Evolutionary conservation across 2,113 vertebrate species (phyloP), one percentile per base, ranked within the genome.

Genomic region (Gobio gobio): DNA sequence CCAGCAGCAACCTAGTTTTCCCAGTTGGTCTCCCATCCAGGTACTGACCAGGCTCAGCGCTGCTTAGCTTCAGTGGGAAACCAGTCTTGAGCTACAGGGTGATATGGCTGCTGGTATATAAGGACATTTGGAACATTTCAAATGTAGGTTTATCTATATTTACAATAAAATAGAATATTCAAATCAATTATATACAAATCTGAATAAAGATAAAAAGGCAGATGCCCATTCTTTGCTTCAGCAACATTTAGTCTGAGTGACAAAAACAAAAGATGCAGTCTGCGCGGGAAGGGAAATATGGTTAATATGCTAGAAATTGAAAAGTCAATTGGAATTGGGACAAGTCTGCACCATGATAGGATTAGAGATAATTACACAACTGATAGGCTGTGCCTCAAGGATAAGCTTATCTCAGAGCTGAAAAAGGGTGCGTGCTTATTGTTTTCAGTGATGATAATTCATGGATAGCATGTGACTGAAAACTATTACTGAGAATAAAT

Each of bases 301-400:
- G 56, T 61, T 78, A 59, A 78, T 14, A 45, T 59, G 54, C 33
- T 78, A 77, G 36, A 78, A 40, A 78, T 24, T 78, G 54, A 43
- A 78, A 77, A 73, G 49, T 56, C 49, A 77, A 56, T 20, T 54
- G 26, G 49, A 77, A 77, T 56, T 12, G 29, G 16, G 20, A 40
- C n/a, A n/a, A n/a, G 76, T 22, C 29, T n/a, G 54, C 59, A 43
- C 20, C 29, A 36, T 26, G 13, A 24, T 49, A 51, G 51, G 54
- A 58, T 78, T 59, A 58, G 20, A 78, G 29, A 8, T 36, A 36
- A 51, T 77, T 77, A 58, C 9, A 33, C 4, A 78, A 36, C 33
- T n/a, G 10, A 78, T 59, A 43, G 76, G 20, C 51, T 16, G 51
- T 33, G 29, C 75, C 54, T 12, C 51, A 78, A 40, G 20, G 33